phyloP scores from a whole-genome alignment of 1,140 invertebrate genomes.

The Asobara japonica region DNA sequence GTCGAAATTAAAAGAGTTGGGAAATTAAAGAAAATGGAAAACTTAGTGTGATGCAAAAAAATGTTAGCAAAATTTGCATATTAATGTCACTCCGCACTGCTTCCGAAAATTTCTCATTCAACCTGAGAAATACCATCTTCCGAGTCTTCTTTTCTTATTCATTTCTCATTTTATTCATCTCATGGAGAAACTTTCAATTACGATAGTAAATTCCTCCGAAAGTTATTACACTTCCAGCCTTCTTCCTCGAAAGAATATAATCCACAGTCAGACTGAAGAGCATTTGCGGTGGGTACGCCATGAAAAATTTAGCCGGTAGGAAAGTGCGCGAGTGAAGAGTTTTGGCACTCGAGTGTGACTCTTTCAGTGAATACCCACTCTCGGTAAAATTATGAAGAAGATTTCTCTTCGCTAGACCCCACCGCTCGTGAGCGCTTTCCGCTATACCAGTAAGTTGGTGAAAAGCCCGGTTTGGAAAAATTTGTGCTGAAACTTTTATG shows the following conservation, averaged over 20 bases:
- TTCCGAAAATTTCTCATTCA: too few species aligned
- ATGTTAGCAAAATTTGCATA: too few species aligned
- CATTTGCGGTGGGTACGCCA: background rate
- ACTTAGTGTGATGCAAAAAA: too few species aligned
- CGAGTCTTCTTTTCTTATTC: background rate
- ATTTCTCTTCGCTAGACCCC: background rate
- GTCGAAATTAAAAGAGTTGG: too few species aligned
- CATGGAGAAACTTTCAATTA: background rate
- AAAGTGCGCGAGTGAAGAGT: conserved; percentile 5
- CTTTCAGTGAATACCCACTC: background rate
- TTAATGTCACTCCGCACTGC: too few species aligned
- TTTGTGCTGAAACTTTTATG: background rate
- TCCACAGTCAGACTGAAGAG: background rate
- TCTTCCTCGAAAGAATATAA: background rate
- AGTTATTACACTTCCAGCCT: background rate
- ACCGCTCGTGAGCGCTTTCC: background rate
- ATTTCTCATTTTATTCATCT: background rate
- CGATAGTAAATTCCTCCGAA: background rate
- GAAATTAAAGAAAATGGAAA: too few species aligned
- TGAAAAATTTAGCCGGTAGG: background rate
- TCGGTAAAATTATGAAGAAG: conserved; percentile 4
- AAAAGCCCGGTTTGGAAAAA: background rate
- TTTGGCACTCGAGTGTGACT: conserved; percentile 13
- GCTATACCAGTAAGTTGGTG: background rate
- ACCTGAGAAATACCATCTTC: background rate